Evolutionary conservation across 2,888 invertebrate genomes (phyloP).

Genomic region (Yponomeuta malinellus): DNA sequence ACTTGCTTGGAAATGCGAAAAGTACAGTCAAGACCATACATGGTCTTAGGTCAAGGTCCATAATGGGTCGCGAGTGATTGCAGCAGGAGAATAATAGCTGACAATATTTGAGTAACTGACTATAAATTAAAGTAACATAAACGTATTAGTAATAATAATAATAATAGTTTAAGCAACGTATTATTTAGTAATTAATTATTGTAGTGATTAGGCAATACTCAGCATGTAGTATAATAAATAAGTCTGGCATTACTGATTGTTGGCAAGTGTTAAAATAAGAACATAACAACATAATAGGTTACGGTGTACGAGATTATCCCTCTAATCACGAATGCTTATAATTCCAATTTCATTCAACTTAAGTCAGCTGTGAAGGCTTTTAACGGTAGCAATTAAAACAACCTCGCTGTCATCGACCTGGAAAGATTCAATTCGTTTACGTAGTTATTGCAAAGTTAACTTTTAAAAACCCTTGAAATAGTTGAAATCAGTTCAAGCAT

Average conservation of each 20-base stretch:
- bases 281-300: too few species aligned
- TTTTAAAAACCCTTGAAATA: neutral
- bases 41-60: conserved; percentile 24
- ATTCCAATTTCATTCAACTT: too few species aligned
- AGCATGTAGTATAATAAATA: neutral
- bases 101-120: conserved; percentile 36
- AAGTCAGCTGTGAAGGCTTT: too few species aligned
- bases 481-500: neutral
- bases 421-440: too few species aligned
- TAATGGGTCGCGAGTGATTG: conserved; percentile 33
- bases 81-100: conserved; percentile 71
- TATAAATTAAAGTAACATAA: neutral
- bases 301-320: too few species aligned
- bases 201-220: conserved; percentile 20
- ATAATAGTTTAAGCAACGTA: too few species aligned
- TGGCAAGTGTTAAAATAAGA: too few species aligned
- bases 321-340: too few species aligned
- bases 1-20: neutral
- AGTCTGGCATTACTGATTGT: neutral
- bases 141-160: too few species aligned
- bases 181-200: conserved; percentile 15
- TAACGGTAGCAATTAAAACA: too few species aligned
- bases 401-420: too few species aligned
- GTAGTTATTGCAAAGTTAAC: too few species aligned
- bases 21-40: neutral